Evolutionary conservation across 2,113 vertebrate genomes (phyloP).

Genomic region (Pseudopipra pipra): DNA sequence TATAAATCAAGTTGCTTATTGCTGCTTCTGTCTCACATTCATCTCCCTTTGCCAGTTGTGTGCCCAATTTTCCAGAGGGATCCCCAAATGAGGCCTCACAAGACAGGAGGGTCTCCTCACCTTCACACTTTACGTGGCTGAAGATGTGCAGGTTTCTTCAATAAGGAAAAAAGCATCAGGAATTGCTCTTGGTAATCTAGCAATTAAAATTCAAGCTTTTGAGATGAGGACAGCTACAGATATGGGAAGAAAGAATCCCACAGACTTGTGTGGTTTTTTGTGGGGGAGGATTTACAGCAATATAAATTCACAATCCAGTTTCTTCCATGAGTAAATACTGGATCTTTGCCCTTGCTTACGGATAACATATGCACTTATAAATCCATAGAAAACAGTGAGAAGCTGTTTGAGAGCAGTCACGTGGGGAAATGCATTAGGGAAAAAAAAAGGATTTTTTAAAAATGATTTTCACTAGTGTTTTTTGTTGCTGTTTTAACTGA

Average conservation of each 20-base stretch:
- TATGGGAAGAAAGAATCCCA: neutral
- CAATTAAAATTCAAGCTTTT: neutral
- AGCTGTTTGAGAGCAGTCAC: neutral
- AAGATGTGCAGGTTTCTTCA: neutral
- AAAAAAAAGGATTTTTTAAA: fast-evolving
- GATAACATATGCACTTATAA: neutral
- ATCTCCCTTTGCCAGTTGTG: neutral
- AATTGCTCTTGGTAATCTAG: neutral
- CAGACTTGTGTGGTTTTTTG: neutral
- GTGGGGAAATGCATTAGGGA: neutral
- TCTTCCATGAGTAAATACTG: neutral
- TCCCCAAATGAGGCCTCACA: neutral
- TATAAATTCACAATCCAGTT: neutral
- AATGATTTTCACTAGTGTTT: neutral
- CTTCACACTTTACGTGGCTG: neutral
- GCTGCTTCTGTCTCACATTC: neutral
- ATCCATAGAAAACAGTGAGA: neutral
- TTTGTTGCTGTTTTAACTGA: neutral
- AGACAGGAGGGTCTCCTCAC: neutral
- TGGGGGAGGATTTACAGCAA: neutral
- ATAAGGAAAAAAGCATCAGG: neutral
- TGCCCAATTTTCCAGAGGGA: neutral
- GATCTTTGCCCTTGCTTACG: neutral
- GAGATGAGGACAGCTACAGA: neutral
- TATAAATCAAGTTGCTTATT: neutral